Conservation (phyloP, 2,888 invertebrate species). For the Limnephilus lunatus region DNA sequence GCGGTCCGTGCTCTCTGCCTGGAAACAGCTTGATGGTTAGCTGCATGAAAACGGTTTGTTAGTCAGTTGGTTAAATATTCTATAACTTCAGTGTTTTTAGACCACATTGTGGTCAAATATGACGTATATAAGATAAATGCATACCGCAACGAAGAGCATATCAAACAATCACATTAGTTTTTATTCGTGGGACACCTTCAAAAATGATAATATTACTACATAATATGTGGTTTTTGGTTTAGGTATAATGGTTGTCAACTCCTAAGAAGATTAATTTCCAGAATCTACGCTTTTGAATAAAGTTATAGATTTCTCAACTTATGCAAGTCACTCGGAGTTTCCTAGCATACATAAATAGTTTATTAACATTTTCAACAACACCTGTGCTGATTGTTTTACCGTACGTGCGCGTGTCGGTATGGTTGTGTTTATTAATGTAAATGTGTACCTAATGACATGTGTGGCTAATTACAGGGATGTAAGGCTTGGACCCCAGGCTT, state of each 20-base stretch:
- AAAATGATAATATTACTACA: not conserved
- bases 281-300: no score
- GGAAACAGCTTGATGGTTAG: no score
- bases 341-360: not conserved
- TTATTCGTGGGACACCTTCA: not conserved
- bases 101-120: not conserved
- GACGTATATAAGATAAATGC: not conserved
- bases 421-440: not conserved
- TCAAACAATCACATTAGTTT: not conserved
- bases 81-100: not conserved
- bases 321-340: no score
- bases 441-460: not conserved
- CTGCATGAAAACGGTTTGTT: no score
- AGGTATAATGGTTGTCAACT: not conserved
- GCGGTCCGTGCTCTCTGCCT: no score
- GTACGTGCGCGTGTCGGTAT: not conserved
- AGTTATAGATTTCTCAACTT: no score
- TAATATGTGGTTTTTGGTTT: not conserved
- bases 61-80: not conserved
- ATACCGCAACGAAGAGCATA: not conserved
- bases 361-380: not conserved
- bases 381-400: not conserved
- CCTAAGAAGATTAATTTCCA: not conserved
- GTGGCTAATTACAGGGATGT: constrained; percentile 13
- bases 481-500: not conserved